Evolutionary conservation across 2,888 invertebrate species (phyloP), one percentile per base, ranked within the genome.

Genomic region (Acleris literana): DNA sequence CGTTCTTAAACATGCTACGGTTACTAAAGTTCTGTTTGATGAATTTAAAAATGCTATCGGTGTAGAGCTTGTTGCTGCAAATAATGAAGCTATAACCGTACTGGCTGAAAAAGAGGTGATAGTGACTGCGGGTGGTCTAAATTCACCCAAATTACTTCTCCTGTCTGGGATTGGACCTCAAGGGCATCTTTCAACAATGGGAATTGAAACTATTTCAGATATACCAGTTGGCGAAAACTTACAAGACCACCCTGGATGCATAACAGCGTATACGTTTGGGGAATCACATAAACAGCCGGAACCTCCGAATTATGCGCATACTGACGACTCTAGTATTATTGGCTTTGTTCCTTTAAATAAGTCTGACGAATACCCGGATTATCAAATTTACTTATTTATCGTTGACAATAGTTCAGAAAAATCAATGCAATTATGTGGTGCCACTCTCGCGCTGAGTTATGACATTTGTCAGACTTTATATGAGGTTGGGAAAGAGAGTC

Each of bases 1-100:
- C 29, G 74, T 85, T 1, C 74, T 84, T 9, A 92, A 91, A 29
- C 72, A 90, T 70, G 85, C 90, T 1, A 76, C 84, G 22, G 93
- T 86, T 5, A 88, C 83, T 2, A 81, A 83, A 64, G 75, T 94
- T n/a, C 69, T 90, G 2, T 87, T 93, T 25, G 87, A 94, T 70
- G 74, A 78, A 0, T 18, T 74, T 9, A 90, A 87, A 17, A 70
- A 58, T 17, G 86, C 86, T 0, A 74, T 69, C 1, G 89, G 88
- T 0, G 84, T 91, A 2, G 78, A 87, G 63, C 71, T 87, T 64
- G 51, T 86, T 59, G 82, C 59, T 9, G 70, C 69, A 1, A 77
- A 81, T 69, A 81, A 77, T 2, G 82, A 67, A 54, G 44, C 33
- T 1, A 53, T 70, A 17, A 68, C 17, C 6, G 66, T 48, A 63